Base-by-base conservation (phyloP, 2,113 vertebrate species). In the Silurus glanis region DNA sequence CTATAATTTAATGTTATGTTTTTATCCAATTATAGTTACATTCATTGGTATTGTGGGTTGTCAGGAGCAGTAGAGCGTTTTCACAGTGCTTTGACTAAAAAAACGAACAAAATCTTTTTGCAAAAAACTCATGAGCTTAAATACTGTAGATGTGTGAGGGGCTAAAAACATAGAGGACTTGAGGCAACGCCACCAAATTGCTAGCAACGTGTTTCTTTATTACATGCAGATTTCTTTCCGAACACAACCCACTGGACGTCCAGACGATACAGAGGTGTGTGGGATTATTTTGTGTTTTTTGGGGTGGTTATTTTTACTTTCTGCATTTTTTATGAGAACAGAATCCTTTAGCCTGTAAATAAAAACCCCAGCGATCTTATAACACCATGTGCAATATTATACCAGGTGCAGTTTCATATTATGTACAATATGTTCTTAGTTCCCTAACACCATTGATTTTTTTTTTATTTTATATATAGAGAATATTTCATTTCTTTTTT, bases 321-420 rank as follows among this genome's bases (percentile, higher is more conserved):
- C 21, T 74, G 71, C 71, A 49, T 49, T 51, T 71, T 23, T 74
- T 51, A 74, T 74, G 45, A 74, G 45, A 47, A 72, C 69, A 74
- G 47, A 74, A 74, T 37, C 16, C 67, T 71, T 71, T 69, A 45
- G 16, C 7, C 28, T 6, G 28, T 69, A 25, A 12, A 69, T 37
- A 28, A 66, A 14, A 69, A 69, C 66, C 12, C 66, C 66, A 37
- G n/a, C 25, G 4, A 6, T 4, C 13, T 37, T 25, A 28, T 37
- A 37, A 37, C 37, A 37, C 37, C 37, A 37, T 37, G 37, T 3
- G 37, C 37, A 37, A 37, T 37, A 37, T 2, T 37, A 37, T 37
- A 37, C 37, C 37, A 37, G 37, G 37, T 37, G 37, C 37, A 2
- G 37, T 37, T 37, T 37, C 37, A 37, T 37, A 37, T 37, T 37